These are phyloP conservation scores for Chironomus tentans DNA, from an alignment of 2,888 invertebrate genomes.

Conservation along the genomic window DNA sequence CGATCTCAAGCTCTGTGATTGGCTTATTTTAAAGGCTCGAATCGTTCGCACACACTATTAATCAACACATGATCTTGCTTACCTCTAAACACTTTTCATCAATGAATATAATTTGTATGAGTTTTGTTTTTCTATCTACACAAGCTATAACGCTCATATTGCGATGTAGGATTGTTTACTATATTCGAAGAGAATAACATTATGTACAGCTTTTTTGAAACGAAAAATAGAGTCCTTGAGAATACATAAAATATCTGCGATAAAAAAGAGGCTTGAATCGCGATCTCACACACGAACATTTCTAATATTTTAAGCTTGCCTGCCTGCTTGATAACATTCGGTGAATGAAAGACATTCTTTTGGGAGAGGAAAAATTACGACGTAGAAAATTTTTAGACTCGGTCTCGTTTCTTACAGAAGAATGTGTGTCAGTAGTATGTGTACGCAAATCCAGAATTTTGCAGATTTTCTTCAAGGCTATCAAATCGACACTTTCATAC, in stretches of 20 bases:
- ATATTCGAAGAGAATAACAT: too few relatives aligned
- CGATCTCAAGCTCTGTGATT: background rate
- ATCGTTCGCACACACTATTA: background rate
- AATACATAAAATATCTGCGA: background rate
- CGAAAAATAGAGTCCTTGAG: background rate
- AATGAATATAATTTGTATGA: background rate
- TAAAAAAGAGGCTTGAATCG: background rate
- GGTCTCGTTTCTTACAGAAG: background rate
- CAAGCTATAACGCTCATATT: background rate
- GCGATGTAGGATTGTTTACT: background rate
- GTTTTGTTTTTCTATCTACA: background rate
- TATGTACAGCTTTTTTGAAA: too few relatives aligned
- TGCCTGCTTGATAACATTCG: background rate
- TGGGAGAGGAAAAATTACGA: background rate
- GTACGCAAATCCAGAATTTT: background rate
- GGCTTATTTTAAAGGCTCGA: constrained; percentile 14
- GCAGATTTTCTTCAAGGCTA: background rate
- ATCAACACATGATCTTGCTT: background rate
- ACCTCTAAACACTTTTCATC: background rate
- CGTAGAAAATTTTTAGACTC: background rate
- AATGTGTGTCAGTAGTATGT: background rate
- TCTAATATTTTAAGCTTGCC: background rate
- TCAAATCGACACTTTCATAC: background rate
- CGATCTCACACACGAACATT: background rate
- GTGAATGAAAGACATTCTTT: background rate